phyloP scores from a whole-genome alignment of 2,113 vertebrate genomes.

The Vireo altiloquus region DNA sequence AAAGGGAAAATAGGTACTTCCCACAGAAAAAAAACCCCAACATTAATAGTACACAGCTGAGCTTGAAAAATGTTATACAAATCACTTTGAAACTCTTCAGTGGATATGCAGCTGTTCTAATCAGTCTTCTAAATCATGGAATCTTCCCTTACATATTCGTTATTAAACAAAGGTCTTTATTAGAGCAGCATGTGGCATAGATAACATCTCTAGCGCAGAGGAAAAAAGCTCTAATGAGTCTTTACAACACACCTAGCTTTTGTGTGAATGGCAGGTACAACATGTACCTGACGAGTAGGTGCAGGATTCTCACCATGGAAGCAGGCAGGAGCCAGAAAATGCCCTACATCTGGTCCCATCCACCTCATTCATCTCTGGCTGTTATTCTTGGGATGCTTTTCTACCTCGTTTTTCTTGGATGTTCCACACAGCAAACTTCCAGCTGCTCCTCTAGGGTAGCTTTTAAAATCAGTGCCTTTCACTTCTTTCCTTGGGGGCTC shows the following conservation, averaged over 20 bases:
- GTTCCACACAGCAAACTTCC: not conserved
- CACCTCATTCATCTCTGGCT: not conserved
- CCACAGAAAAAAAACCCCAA: not conserved
- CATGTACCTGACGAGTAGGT: not conserved
- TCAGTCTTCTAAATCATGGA: not conserved
- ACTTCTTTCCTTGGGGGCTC: not conserved
- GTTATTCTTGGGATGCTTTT: not conserved
- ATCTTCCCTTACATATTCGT: not conserved
- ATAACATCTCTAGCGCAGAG: not conserved
- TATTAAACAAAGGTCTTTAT: conserved; percentile 6
- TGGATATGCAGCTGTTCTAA: conserved; percentile 7
- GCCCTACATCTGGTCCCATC: not conserved
- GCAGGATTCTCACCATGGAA: not conserved
- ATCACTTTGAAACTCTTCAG: not conserved
- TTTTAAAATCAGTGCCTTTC: not conserved
- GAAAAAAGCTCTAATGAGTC: not conserved
- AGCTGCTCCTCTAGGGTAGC: not conserved
- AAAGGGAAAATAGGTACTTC: not conserved
- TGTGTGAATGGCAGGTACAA: not conserved
- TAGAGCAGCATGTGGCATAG: not conserved
- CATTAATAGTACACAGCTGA: not conserved
- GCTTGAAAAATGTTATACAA: not conserved
- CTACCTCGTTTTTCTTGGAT: not conserved
- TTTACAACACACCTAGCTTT: not conserved
- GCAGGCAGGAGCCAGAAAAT: not conserved